Conservation (phyloP, 2,113 vertebrate genomes). For the Oreochromis niloticus region DNA sequence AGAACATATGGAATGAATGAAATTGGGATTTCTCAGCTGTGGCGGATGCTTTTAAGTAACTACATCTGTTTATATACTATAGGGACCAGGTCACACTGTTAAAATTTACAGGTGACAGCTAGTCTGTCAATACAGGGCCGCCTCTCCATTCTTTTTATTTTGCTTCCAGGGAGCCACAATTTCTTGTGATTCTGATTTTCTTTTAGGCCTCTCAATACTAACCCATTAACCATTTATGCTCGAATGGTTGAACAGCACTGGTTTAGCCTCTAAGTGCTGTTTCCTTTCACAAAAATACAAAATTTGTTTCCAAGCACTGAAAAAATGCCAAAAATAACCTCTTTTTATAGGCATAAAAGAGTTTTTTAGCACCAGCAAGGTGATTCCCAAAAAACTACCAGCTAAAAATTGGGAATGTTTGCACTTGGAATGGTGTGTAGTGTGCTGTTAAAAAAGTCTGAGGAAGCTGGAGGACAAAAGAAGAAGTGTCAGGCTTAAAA, state of each 20-base stretch:
- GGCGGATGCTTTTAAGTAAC: neutral
- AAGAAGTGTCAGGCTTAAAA: neutral
- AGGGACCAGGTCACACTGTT: neutral
- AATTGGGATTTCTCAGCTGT: neutral
- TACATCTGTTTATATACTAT: neutral
- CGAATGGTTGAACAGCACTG: neutral
- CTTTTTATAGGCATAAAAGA: neutral
- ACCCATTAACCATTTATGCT: neutral
- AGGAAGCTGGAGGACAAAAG: neutral
- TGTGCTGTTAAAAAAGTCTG: neutral
- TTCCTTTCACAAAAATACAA: neutral
- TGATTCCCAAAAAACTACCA: neutral
- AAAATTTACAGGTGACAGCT: neutral
- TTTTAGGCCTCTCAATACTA: neutral
- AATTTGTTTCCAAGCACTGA: fast-evolving
- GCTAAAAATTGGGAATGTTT: neutral
- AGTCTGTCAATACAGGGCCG: neutral
- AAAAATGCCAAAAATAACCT: neutral
- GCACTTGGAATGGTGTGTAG: neutral
- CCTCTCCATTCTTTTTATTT: neutral
- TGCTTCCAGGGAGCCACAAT: neutral
- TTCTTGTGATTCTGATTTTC: neutral
- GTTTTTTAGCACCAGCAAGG: neutral
- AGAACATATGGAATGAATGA: neutral
- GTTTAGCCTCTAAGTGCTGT: neutral